Evolutionary conservation across 1,140 invertebrate species (phyloP).

Genomic region (Dolichoris vasculosae): DNA sequence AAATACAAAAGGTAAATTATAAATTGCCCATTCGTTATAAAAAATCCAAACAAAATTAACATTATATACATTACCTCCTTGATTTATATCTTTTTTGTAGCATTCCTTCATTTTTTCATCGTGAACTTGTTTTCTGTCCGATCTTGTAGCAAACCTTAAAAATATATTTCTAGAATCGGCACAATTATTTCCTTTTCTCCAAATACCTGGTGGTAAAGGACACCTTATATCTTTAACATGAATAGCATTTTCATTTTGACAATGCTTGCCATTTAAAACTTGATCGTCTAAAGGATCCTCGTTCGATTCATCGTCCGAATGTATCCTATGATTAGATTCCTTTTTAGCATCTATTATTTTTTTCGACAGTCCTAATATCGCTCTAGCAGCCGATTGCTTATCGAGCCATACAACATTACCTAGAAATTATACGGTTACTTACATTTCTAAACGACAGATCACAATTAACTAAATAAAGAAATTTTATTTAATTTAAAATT

Average conservation of each 20-base stretch:
- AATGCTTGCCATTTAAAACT: conserved; percentile 54
- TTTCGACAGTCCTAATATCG: conserved; percentile 78
- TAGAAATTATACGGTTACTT: conserved; percentile 58
- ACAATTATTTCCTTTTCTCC: conserved; percentile 81
- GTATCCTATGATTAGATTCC: neutral
- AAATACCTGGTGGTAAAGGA: conserved; percentile 82
- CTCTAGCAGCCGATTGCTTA: conserved; percentile 81
- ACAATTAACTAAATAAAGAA: neutral
- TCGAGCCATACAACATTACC: conserved; percentile 87
- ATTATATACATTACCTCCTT: conserved; percentile 71
- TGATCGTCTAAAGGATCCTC: conserved; percentile 57
- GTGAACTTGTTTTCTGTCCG: conserved; percentile 78
- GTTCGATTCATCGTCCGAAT: conserved; percentile 56
- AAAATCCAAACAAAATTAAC: neutral
- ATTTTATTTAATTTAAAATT: neutral
- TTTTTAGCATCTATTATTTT: conserved; percentile 71
- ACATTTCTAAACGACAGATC: neutral
- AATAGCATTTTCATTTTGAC: conserved; percentile 64
- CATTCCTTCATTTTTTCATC: conserved; percentile 79
- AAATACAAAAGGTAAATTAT: no score
- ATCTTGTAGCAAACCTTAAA: conserved; percentile 82
- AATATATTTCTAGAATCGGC: conserved; percentile 81
- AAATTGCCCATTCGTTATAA: neutral
- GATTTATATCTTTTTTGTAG: conserved; percentile 80
- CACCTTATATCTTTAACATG: conserved; percentile 74